Base-by-base conservation (phyloP, 2,113 vertebrate species). In the Mustela lutreola region DNA sequence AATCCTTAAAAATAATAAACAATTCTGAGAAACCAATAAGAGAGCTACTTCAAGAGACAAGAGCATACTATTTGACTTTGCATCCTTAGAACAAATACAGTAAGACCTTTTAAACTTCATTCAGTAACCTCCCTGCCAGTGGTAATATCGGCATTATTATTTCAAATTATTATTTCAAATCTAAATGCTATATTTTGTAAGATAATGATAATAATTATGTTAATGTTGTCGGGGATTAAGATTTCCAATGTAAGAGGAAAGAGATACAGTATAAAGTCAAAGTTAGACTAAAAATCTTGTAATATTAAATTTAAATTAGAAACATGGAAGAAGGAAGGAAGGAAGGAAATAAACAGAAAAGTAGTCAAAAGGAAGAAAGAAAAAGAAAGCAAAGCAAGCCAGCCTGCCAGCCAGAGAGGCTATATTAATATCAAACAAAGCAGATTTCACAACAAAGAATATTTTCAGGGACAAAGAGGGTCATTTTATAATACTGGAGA, bases 371-470 rank as follows among this genome's bases (percentile, higher is more conserved):
- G 31, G 24, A n/a, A n/a, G 65, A 70, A n/a, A n/a, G 65, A 39
- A 36, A 71, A 21, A n/a, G 0, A 2, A 11, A 21, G 60, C 48
- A 81, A 81, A 60, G 60, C 31, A 5, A 78, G 58, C 21, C 1
- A 78, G 56, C 56, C 56, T 80, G 60, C 21, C 28, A 80, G 36
- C 11, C 63, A 94, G 63, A 80, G 50, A 63, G 28, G 78, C n/a
- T 53, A 65, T 56, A 63, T 75, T 95, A 83, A 42, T 71, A 94
- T 53, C 53, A 93, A 58, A 48, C 42, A 73, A 95, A 95, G n/a
- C 3, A 95, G 67, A 95, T 65, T 83, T 90, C n/a, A 65, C 45
- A 90, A 95, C 58, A 42, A 75, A 76, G 79, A 42, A n/a, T 42
- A 75, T 36, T 80, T 26, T 21, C 85, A 56, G 24, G 22, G 50